phyloP scores from a whole-genome alignment of 2,113 vertebrate genomes.

The Leptobrachium leishanense region DNA sequence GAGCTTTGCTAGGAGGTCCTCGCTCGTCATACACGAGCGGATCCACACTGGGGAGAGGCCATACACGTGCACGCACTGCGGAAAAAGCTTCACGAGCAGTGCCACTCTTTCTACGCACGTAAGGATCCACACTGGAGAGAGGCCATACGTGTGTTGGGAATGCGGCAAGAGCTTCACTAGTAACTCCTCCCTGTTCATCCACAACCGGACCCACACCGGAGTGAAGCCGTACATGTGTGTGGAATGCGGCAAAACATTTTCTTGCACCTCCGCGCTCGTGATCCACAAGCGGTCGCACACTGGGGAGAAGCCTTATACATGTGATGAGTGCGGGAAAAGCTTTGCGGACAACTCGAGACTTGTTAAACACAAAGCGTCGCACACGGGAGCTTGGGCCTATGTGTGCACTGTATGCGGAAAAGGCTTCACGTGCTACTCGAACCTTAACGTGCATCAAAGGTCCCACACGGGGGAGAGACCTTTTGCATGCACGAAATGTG shows the following conservation, averaged over 20 bases:
- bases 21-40: constrained; percentile 31
- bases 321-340: constrained; percentile 31
- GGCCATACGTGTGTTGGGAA: constrained; percentile 38
- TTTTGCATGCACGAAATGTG: constrained; percentile 33
- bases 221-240: constrained; percentile 32
- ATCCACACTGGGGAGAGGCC: constrained; percentile 42
- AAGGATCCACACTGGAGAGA: constrained; percentile 33
- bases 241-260: constrained; percentile 38
- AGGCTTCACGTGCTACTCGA: constrained; percentile 35
- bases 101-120: constrained; percentile 36
- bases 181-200: constrained; percentile 40
- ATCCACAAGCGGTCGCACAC: constrained; percentile 39
- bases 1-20: constrained; percentile 38
- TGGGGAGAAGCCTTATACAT: constrained; percentile 36
- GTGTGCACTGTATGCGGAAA: constrained; percentile 42
- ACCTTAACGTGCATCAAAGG: constrained; percentile 38
- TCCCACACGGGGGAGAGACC: constrained; percentile 37
- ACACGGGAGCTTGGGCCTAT: constrained; percentile 34
- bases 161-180: constrained; percentile 42
- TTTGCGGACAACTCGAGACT: constrained; percentile 42
- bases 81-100: constrained; percentile 34
- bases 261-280: constrained; percentile 26
- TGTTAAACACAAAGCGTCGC: constrained; percentile 29
- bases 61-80: constrained; percentile 32
- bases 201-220: constrained; percentile 36